Evolutionary conservation across 2,113 vertebrate genomes (phyloP).

Genomic region (Sinocyclocheilus rhinocerous): DNA sequence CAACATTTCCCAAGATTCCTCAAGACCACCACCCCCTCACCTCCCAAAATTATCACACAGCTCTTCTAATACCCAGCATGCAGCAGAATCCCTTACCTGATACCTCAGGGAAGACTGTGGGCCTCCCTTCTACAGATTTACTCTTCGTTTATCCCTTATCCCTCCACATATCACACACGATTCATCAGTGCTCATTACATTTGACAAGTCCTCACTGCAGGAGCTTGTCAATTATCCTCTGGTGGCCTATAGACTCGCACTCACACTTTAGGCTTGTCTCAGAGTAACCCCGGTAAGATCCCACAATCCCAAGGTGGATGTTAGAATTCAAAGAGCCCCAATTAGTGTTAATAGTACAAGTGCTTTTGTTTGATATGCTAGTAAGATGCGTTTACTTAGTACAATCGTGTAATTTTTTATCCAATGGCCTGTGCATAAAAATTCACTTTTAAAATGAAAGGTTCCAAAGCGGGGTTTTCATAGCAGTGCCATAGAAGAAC

Average conservation of each 20-base stretch:
- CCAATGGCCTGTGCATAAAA: too few relatives aligned
- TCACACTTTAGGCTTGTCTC: not conserved
- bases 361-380: not conserved
- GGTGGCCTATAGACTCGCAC: not conserved
- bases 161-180: conserved; percentile 30
- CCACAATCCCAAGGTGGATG: not conserved
- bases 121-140: not conserved
- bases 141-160: not conserved
- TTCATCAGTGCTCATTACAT: conserved; percentile 50
- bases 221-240: conserved; percentile 18
- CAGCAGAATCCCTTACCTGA: conserved; percentile 23
- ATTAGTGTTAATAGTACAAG: not conserved
- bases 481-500: not conserved
- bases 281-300: not conserved
- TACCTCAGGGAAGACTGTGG: conserved; percentile 31
- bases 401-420: too few relatives aligned
- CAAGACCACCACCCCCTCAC: not conserved
- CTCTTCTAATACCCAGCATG: conserved; percentile 36
- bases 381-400: too few relatives aligned
- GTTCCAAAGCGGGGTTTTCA: not conserved
- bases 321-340: not conserved
- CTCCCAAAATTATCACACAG: not conserved
- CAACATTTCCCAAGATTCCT: conserved; percentile 55
- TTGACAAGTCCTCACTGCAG: conserved; percentile 59
- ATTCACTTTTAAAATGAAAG: not conserved